A percentile compares a stretch with the other conserved stretches of the same genome.
Evolutionary conservation across 1,140 invertebrate genomes (phyloP).

Genomic region (Globodera rostochiensis): DNA sequence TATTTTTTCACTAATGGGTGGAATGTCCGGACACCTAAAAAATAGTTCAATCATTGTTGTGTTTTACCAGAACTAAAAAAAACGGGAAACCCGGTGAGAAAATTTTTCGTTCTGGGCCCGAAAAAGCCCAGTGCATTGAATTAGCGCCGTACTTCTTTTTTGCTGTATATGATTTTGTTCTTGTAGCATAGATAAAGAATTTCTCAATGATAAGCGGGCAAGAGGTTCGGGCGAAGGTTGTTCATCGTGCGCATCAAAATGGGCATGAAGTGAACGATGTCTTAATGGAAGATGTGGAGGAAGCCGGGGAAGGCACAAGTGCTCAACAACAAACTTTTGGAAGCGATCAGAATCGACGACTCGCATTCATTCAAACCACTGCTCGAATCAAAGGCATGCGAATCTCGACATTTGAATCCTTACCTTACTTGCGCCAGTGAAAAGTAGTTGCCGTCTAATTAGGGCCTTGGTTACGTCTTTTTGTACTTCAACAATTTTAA

Average conservation of each 20-base stretch:
- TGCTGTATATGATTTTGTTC: too few species aligned
- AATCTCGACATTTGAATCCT: neutral
- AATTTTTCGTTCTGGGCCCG: too few species aligned
- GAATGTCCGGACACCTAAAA: too few species aligned
- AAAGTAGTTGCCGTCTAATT: neutral
- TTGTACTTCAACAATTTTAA: neutral
- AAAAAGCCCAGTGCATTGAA: too few species aligned
- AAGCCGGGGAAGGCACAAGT: neutral
- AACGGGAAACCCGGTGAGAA: too few species aligned
- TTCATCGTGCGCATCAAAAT: neutral
- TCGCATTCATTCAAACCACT: neutral
- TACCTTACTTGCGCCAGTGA: too few species aligned
- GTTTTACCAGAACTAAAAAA: too few species aligned
- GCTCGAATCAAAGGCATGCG: neutral
- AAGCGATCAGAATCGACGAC: neutral
- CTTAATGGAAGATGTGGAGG: neutral
- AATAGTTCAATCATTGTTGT: too few species aligned
- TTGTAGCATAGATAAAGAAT: neutral
- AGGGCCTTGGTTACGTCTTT: too few species aligned
- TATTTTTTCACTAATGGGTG: too few species aligned
- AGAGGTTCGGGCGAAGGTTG: neutral
- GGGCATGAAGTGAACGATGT: neutral
- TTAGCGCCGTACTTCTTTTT: too few species aligned
- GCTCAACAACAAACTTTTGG: neutral
- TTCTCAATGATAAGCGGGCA: neutral